phyloP scores from a whole-genome alignment of 2,888 invertebrate species.

The Ophioninae sp. region DNA sequence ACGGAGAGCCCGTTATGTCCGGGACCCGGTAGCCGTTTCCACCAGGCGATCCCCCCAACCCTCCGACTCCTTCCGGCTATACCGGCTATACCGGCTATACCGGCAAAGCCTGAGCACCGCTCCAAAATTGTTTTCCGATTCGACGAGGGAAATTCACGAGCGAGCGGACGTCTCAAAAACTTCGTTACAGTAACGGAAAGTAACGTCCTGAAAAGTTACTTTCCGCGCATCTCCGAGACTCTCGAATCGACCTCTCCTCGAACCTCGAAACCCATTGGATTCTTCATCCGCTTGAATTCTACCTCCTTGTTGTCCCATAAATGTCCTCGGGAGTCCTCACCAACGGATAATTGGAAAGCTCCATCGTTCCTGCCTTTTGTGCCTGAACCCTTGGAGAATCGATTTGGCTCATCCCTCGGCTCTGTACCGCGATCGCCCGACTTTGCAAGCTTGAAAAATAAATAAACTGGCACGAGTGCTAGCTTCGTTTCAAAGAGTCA shows the following conservation, averaged over 20 bases:
- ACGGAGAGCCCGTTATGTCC: constrained; percentile 44
- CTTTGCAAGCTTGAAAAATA: background rate
- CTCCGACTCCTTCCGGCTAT: constrained; percentile 23
- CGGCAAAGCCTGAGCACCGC: constrained; percentile 41
- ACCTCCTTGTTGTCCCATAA: constrained; percentile 21
- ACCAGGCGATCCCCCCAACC: constrained; percentile 21
- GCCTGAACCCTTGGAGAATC: background rate
- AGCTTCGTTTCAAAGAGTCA: background rate
- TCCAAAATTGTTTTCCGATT: constrained; percentile 73
- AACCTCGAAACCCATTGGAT: background rate
- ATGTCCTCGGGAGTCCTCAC: constrained; percentile 4
- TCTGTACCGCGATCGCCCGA: background rate
- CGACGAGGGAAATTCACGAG: constrained; percentile 60
- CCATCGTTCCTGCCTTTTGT: background rate
- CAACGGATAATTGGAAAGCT: constrained; percentile 42
- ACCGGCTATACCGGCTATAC: constrained; percentile 44
- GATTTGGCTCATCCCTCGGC: background rate
- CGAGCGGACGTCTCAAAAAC: constrained; percentile 54
- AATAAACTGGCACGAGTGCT: background rate
- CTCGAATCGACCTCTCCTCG: background rate
- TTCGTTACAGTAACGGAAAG: constrained; percentile 53
- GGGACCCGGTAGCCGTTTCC: constrained; percentile 50
- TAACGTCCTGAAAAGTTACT: constrained; percentile 14
- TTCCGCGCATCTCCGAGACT: background rate
- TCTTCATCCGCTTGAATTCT: constrained; percentile 7